These are phyloP conservation scores for Prietella phreatophila DNA, from an alignment of 2,113 vertebrate species.

Conservation along the genomic window DNA sequence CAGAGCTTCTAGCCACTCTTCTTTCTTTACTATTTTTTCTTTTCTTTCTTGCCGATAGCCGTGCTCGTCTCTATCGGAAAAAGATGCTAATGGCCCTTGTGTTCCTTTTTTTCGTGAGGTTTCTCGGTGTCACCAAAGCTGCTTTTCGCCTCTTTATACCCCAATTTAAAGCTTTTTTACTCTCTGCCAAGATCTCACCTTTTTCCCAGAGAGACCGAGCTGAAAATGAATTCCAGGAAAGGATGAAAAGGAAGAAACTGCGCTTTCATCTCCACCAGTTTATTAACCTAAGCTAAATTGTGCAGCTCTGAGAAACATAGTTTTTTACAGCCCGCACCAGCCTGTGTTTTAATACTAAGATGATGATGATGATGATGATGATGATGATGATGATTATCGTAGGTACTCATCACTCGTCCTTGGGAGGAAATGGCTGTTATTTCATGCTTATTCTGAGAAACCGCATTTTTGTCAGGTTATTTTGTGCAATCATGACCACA, in stretches of 20 bases:
- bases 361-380: constrained; percentile 6
- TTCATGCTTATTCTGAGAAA: background rate
- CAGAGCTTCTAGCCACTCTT: constrained; percentile 3
- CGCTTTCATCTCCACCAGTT: constrained; percentile 32
- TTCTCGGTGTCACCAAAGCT: constrained; percentile 22
- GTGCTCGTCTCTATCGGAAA: constrained; percentile 8
- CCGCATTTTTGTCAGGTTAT: background rate
- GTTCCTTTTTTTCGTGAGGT: constrained; percentile 2
- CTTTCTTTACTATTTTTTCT: background rate
- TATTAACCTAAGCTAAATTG: constrained; percentile 44
- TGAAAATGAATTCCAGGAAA: constrained; percentile 28
- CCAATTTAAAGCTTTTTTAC: constrained; percentile 35
- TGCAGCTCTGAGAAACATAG: constrained; percentile 30
- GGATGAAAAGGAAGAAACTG: constrained; percentile 26
- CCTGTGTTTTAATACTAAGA: constrained; percentile 30
- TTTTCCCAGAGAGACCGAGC: constrained; percentile 1
- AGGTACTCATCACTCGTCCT: constrained; percentile 8
- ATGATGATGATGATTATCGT: constrained; percentile 19
- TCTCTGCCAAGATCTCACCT: constrained; percentile 19
- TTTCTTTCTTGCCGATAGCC: background rate
- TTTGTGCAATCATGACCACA: constrained; percentile 18
- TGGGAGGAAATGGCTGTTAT: constrained; percentile 3
- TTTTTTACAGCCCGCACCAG: background rate
- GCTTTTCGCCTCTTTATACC: constrained; percentile 43
- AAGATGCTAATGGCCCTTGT: constrained; percentile 25